Conservation (phyloP, 2,113 vertebrate species). For the Capricornis sumatraensis region DNA sequence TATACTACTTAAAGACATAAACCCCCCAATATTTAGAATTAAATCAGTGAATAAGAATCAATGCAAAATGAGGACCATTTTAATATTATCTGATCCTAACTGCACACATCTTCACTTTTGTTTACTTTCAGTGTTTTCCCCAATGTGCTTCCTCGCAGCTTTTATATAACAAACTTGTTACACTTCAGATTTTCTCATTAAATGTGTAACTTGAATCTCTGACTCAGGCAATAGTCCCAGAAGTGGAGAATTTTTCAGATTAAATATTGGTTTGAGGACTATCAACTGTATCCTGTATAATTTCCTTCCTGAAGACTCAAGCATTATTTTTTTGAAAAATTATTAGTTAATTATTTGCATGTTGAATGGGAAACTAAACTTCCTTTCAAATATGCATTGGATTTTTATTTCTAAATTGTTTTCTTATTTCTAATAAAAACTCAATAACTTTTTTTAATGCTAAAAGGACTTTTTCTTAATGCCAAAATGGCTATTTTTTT, state of each 20-base stretch:
- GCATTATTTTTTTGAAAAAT: background rate
- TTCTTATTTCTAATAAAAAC: background rate
- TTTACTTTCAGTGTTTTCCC: background rate
- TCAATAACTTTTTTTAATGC: background rate
- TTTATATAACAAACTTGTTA: background rate
- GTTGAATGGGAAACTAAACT: background rate
- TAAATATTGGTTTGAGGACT: background rate
- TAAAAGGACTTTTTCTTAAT: background rate
- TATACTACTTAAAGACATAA: background rate
- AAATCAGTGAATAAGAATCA: background rate
- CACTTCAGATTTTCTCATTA: conserved; percentile 22
- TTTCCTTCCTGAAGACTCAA: background rate
- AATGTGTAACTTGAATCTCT: background rate
- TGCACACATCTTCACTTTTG: background rate
- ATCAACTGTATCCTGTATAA: background rate
- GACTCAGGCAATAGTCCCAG: background rate
- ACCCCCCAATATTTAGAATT: background rate
- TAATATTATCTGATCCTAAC: background rate
- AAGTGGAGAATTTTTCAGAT: conserved; percentile 1
- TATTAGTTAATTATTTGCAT: background rate
- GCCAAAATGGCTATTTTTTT: background rate
- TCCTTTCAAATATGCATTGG: background rate
- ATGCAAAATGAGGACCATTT: background rate
- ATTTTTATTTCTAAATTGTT: background rate
- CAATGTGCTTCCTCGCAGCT: background rate